These are phyloP conservation scores for Rhagoletis zephyria DNA, from an alignment of 1,140 invertebrate species.

Conservation along the genomic window DNA sequence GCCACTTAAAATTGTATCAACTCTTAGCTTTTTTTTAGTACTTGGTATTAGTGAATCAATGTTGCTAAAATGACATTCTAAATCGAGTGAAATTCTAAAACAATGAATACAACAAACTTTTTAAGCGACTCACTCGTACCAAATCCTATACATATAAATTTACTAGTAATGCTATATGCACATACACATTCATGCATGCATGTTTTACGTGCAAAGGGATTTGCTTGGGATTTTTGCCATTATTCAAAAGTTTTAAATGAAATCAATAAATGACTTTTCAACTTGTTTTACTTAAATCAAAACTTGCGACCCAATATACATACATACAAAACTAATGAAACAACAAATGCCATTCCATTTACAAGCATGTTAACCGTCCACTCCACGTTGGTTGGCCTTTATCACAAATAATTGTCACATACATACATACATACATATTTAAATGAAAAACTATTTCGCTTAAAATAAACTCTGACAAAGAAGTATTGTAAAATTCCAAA, in stretches of 20 bases:
- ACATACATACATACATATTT: neutral
- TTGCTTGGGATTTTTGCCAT: neutral
- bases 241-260: constrained; percentile 16
- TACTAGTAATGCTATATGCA: neutral
- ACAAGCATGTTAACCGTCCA: neutral
- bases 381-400: neutral
- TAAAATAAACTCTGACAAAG: neutral
- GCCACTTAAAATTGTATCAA: neutral
- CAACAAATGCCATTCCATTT: neutral
- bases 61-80: constrained; percentile 1
- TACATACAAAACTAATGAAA: neutral
- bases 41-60: neutral
- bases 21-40: neutral
- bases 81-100: neutral
- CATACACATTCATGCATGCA: neutral
- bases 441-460: neutral
- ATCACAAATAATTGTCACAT: neutral
- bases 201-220: neutral
- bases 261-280: constrained; percentile 52
- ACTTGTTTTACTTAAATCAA: constrained; percentile 48
- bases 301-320: neutral
- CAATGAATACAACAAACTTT: constrained; percentile 27
- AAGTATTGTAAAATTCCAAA: neutral
- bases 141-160: neutral
- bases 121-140: neutral